Base-by-base conservation (phyloP, 2,888 invertebrate genomes). In the Bursaphelenchus okinawaensis region DNA sequence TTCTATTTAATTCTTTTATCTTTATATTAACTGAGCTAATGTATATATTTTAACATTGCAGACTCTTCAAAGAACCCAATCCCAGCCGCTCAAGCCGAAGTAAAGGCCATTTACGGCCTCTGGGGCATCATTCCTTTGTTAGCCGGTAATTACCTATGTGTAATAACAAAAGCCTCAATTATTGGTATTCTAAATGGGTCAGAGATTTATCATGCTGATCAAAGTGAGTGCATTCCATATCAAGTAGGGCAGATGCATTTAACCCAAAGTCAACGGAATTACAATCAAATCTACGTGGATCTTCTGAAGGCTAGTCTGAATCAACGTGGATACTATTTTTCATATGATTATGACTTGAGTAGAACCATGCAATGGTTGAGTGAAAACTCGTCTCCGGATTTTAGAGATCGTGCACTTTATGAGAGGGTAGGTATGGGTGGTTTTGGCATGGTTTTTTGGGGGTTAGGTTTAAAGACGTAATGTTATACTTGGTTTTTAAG, bases 281-380 rank as follows among this genome's bases (percentile, higher is more conserved):
- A 91, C 83, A 93, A 96, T 84, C 88, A 87, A 68, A 87, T 87
- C 6, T 96, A 95, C 82, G 85, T 93, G 78, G 87, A 88, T 7
- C 91, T 98, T 91, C 82, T 96, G 12, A 89, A 90, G 66, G 86
- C 87, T 66, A 89, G 91, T 0, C 85, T 98, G 62, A 88, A 89
- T 50, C 90, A 91, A 0, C 91, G 92, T 0, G 88, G 89, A 77
- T 91, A 91, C 76, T 98, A 94, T 85, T 96, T 92, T 85, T 94
- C 93, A 19, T 91, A 92, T 78, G 90, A 91, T 0, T 92, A 92
- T 82, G 96, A 98, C 85, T 84, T 98, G 63, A 92, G 92, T 24
- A 93, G 94, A 84, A 88, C 91, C 0, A 87, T 93, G 83, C 95
- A 98, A 84, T 86, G 93, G 70, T 68, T 80, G 8, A 69, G 74